A percentile compares a stretch with the other conserved stretches of the same genome.
These are phyloP conservation scores for Chelon labrosus DNA, from an alignment of 2,797 vertebrate species.

Conservation along the genomic window DNA sequence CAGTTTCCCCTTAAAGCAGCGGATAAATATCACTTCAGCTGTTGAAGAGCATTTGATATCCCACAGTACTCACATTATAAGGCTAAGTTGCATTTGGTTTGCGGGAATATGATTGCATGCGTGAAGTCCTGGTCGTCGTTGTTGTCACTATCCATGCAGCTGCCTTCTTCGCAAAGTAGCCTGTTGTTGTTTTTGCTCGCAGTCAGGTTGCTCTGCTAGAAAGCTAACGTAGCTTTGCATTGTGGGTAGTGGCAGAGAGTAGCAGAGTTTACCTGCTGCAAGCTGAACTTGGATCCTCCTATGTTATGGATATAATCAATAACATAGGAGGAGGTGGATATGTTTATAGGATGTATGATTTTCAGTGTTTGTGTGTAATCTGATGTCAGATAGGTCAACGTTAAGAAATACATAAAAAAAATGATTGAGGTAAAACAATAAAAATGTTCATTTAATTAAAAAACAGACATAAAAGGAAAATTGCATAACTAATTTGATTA, in stretches of 20 bases:
- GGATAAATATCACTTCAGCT: slow-evolving; percentile 53
- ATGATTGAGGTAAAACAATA: no score
- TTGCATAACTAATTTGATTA: no score
- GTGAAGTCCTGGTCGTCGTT: slow-evolving; percentile 59
- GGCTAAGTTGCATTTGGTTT: slow-evolving; percentile 52
- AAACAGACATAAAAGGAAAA: no score
- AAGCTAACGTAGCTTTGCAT: slow-evolving; percentile 84
- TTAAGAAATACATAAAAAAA: no score
- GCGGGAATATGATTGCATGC: slow-evolving; percentile 47
- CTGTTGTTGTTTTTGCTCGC: slow-evolving; percentile 88
- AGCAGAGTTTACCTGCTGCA: slow-evolving; percentile 37
- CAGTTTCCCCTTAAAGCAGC: slow-evolving; percentile 61
- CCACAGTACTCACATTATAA: slow-evolving; percentile 73
- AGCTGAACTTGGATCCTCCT: background rate
- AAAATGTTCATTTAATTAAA: no score
- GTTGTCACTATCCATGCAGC: slow-evolving; percentile 79
- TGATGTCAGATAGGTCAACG: no score
- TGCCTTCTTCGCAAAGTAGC: slow-evolving; percentile 72
- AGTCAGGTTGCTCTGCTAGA: slow-evolving; percentile 75
- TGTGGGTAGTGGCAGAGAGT: slow-evolving; percentile 83
- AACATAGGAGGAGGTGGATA: background rate
- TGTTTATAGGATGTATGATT: no score
- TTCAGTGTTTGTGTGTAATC: no score
- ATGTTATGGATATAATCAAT: no score
- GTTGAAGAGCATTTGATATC: slow-evolving; percentile 29